phyloP scores from a whole-genome alignment of 1,140 invertebrate species.

The Drosophila parvula region DNA sequence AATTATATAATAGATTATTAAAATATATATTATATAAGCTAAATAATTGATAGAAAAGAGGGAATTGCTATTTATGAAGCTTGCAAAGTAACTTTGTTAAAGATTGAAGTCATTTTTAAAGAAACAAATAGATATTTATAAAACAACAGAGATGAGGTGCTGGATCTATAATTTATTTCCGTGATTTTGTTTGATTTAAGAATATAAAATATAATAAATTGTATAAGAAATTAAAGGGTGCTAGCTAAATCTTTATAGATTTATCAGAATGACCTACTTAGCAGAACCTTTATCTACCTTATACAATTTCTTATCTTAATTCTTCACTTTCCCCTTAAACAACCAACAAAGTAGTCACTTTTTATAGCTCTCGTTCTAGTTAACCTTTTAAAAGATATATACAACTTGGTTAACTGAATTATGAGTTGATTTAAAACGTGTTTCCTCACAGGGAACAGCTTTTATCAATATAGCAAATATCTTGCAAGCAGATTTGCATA shows the following conservation, averaged over 20 bases:
- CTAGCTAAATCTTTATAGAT: not conserved
- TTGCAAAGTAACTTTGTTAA: too few species aligned
- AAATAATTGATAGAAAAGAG: too few species aligned
- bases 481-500: conserved; percentile 1
- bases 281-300: not conserved
- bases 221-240: not conserved
- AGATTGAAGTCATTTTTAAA: too few species aligned
- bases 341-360: not conserved
- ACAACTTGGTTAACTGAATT: not conserved
- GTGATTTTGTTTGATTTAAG: too few species aligned
- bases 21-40: too few species aligned
- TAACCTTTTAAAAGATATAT: conserved; percentile 1
- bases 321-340: not conserved
- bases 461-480: not conserved
- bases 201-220: too few species aligned
- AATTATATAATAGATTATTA: too few species aligned
- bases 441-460: not conserved
- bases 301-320: too few species aligned
- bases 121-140: too few species aligned
- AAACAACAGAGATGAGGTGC: too few species aligned
- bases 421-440: not conserved
- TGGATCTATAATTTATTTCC: too few species aligned
- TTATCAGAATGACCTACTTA: not conserved
- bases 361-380: not conserved
- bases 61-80: too few species aligned